Evolutionary conservation across 1,140 invertebrate species (phyloP).

Genomic region (Sesamia nonagrioides): DNA sequence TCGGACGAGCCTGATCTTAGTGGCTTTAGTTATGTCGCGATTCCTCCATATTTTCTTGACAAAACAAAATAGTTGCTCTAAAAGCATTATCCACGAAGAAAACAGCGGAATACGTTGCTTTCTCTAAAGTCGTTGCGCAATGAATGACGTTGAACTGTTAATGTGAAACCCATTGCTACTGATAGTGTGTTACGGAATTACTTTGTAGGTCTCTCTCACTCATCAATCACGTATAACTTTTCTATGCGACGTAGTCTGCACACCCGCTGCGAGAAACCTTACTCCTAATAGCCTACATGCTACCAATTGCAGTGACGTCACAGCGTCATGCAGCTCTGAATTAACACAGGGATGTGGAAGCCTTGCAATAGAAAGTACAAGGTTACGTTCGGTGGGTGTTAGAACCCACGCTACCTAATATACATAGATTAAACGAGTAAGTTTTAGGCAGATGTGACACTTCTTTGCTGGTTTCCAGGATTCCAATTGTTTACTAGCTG

Average conservation of each 20-base stretch:
- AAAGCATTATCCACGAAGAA: no score
- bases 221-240: neutral
- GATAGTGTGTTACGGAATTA: neutral
- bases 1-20: no score
- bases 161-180: no score
- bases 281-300: neutral
- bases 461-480: neutral
- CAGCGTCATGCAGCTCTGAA: conserved; percentile 31
- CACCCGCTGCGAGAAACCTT: conserved; percentile 19
- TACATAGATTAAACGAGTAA: neutral
- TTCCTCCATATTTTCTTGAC: no score
- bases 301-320: conserved; percentile 26
- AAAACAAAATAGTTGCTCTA: no score
- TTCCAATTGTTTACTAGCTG: no score
- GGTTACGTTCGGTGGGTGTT: conserved; percentile 29
- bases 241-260: neutral
- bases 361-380: conserved; percentile 45
- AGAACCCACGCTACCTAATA: conserved; percentile 22
- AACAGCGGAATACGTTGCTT: no score
- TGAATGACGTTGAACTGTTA: no score
- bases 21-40: no score
- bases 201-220: neutral
- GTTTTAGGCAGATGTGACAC: neutral
- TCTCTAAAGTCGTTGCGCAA: no score
- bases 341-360: neutral